Conservation (phyloP, 2,888 invertebrate species). For the Allygus modestus region DNA sequence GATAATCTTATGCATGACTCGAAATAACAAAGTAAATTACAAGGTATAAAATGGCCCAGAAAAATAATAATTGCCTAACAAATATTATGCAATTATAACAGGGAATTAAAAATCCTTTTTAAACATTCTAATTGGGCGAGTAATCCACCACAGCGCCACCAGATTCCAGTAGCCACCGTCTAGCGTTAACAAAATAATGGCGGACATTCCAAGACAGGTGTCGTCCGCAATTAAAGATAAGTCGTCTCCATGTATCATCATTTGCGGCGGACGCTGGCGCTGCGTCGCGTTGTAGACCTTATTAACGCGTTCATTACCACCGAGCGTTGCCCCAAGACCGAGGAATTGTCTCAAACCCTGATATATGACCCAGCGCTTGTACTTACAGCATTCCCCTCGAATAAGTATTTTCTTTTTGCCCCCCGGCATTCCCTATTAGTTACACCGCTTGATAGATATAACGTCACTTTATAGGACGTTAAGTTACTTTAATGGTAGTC, state of each 20-base stretch:
- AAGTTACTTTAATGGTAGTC: background rate
- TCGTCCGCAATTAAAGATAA: conserved; percentile 46
- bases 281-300: conserved; percentile 7
- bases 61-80: no score
- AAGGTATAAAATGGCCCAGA: no score
- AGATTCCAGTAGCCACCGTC: conserved; percentile 17
- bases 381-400: conserved; percentile 16
- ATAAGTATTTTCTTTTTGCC: conserved; percentile 24
- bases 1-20: no score
- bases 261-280: background rate
- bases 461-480: background rate
- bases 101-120: no score
- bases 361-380: conserved; percentile 23
- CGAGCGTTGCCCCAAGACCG: conserved; percentile 27
- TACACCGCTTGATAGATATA: background rate
- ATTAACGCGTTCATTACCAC: conserved; percentile 50
- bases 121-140: no score
- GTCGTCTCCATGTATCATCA: conserved; percentile 32
- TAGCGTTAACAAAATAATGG: conserved; percentile 29
- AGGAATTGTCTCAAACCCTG: conserved; percentile 43
- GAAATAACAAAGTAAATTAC: no score
- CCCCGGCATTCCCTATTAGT: background rate
- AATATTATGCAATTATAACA: no score
- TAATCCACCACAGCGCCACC: background rate
- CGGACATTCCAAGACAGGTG: conserved; percentile 45